These are phyloP conservation scores for Aleiodes testaceus DNA, from an alignment of 2,888 invertebrate species.

Conservation along the genomic window DNA sequence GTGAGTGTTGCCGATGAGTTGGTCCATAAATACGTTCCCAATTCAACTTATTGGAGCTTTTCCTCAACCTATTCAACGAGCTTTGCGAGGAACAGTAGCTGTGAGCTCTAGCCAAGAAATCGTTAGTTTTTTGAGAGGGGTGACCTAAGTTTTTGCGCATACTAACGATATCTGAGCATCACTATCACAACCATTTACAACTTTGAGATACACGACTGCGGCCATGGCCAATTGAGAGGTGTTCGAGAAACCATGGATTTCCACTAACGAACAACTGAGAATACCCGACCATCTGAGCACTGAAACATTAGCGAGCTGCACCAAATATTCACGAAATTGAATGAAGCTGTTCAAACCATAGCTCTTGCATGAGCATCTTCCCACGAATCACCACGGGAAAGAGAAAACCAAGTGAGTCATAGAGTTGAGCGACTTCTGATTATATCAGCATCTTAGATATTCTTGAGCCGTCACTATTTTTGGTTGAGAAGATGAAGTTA, in stretches of 20 bases:
- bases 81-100: constrained; percentile 42
- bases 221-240: constrained; percentile 51
- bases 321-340: constrained; percentile 28
- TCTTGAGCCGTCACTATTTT: no score
- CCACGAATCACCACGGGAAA: constrained; percentile 41
- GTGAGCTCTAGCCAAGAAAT: constrained; percentile 54
- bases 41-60: neutral
- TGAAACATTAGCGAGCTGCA: constrained; percentile 2
- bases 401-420: constrained; percentile 41
- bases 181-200: neutral
- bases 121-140: constrained; percentile 50
- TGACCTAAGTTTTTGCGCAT: constrained; percentile 47
- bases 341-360: constrained; percentile 38
- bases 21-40: constrained; percentile 46
- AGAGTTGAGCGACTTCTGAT: neutral
- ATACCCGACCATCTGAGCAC: constrained; percentile 41
- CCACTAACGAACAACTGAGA: neutral
- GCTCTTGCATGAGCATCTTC: constrained; percentile 41
- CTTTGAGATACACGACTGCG: constrained; percentile 48
- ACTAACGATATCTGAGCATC: constrained; percentile 22
- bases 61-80: constrained; percentile 24
- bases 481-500: constrained; percentile 1
- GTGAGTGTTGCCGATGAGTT: constrained; percentile 46
- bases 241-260: constrained; percentile 53
- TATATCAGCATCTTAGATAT: neutral